Percentiles rank a stretch among this genome's conserved stretches.
phyloP scores from a whole-genome alignment of 37 sponge, comb jelly and placozoan genomes.

The Haliclona indistincta region DNA sequence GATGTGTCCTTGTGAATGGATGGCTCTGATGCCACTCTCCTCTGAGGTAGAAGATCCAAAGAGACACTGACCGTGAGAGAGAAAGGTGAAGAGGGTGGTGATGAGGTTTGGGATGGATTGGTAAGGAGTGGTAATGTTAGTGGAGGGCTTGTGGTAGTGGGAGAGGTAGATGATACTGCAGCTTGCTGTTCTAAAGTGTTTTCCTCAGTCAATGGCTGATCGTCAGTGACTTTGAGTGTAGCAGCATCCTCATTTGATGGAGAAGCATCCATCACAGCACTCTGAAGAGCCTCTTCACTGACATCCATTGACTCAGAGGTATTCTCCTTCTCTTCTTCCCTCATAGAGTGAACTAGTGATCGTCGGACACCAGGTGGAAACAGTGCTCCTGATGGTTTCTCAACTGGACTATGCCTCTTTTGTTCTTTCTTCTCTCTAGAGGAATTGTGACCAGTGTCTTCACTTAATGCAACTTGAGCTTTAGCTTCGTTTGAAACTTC shows the following conservation, averaged over 20 bases:
- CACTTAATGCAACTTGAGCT: too few species aligned
- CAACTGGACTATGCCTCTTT: neutral
- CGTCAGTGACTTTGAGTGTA: too few species aligned
- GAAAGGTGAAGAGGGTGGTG: neutral
- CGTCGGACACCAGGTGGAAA: neutral
- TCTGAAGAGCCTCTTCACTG: neutral
- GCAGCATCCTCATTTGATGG: neutral
- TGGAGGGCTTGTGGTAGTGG: neutral
- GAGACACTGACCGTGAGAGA: neutral
- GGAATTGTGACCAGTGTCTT: too few species aligned
- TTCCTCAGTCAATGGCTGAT: neutral
- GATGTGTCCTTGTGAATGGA: neutral
- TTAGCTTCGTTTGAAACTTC: too few species aligned
- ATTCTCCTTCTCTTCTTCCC: slow-evolving; percentile 9
- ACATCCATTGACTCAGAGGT: neutral
- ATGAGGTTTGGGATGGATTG: neutral
- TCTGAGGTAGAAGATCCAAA: neutral
- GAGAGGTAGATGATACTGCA: neutral
- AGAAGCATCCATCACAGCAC: neutral
- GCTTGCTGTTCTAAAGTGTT: neutral
- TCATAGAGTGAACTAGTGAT: neutral
- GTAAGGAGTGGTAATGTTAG: too few species aligned
- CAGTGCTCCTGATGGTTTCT: neutral
- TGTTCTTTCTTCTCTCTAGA: neutral
- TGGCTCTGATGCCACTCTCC: too few species aligned